These are phyloP conservation scores for Drosophila santomea DNA, from an alignment of 1,140 invertebrate genomes.

Conservation along the genomic window DNA sequence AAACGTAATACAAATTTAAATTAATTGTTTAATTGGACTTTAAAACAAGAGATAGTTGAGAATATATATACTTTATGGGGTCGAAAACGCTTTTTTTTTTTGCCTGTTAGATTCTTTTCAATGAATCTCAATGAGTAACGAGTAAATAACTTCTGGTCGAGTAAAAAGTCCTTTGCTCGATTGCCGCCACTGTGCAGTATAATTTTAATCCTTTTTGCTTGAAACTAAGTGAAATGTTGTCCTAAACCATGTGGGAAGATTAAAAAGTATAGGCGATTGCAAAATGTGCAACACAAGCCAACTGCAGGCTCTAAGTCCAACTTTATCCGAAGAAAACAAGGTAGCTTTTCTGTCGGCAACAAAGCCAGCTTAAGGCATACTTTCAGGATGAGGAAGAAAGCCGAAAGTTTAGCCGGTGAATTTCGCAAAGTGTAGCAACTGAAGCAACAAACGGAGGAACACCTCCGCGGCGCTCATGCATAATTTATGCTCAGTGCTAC, in stretches of 20 bases:
- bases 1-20: too few relatives aligned
- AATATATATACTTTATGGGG: too few relatives aligned
- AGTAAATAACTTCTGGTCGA: too few relatives aligned
- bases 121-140: too few relatives aligned
- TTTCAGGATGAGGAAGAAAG: constrained; percentile 42
- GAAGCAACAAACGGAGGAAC: constrained; percentile 16
- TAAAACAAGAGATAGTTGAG: too few relatives aligned
- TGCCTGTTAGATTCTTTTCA: too few relatives aligned
- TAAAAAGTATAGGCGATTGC: neutral
- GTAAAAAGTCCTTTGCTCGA: neutral
- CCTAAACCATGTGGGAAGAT: too few relatives aligned
- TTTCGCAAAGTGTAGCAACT: constrained; percentile 30
- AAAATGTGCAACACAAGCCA: neutral
- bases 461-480: constrained; percentile 27
- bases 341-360: neutral
- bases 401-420: neutral
- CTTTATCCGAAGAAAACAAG: neutral
- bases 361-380: constrained; percentile 29
- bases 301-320: neutral
- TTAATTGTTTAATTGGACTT: too few relatives aligned
- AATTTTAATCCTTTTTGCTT: neutral
- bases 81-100: too few relatives aligned
- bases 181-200: neutral
- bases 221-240: too few relatives aligned
- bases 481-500: constrained; percentile 53